Conservation (phyloP, 2,113 vertebrate species). For the Mus musculus region GRCm39 chr4:69209001-69209500, state of each 20-base stretch:
- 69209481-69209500: neutral
- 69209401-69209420: too few relatives aligned
- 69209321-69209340: constrained; percentile 72
- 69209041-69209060: constrained; percentile 13
- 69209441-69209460: too few relatives aligned
- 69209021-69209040: constrained; percentile 57
- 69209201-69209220: constrained; percentile 39
- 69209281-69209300: constrained; percentile 62
- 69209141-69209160: constrained; percentile 59
- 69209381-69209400: too few relatives aligned
- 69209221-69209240: constrained; percentile 74
- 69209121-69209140: neutral
- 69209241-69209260: constrained; percentile 72
- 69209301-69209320: constrained; percentile 43
- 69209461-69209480: too few relatives aligned
- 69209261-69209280: constrained; percentile 56
- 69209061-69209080: constrained; percentile 32
- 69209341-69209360: constrained; percentile 73
- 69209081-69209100: constrained; percentile 38
- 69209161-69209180: constrained; percentile 31
- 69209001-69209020: neutral
- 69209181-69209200: too few relatives aligned
- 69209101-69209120: constrained; percentile 29
- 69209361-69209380: constrained; percentile 58
- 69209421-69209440: too few relatives aligned